Evolutionary conservation across 1,140 invertebrate genomes (phyloP).

Genomic region (Trissolcus basalis): DNA sequence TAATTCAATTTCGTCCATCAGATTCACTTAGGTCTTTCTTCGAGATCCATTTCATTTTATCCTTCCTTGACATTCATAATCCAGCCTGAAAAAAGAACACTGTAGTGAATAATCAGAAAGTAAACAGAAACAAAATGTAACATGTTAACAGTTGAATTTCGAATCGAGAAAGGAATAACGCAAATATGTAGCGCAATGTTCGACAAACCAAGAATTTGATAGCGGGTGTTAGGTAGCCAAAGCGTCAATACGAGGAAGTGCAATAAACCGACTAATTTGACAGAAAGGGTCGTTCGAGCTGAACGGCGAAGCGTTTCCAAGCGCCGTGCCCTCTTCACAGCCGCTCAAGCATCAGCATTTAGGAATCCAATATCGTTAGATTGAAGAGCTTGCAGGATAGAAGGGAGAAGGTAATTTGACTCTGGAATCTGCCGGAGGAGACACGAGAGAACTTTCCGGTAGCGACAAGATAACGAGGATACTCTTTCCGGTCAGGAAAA

Average conservation of each 20-base stretch:
- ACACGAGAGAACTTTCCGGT: conserved; percentile 48
- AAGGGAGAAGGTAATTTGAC: conserved; percentile 67
- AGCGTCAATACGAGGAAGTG: conserved; percentile 50
- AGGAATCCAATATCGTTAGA: conserved; percentile 69
- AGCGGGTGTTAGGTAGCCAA: conserved; percentile 26
- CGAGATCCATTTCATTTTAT: no score
- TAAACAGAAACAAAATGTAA: neutral
- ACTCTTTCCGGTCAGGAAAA: conserved; percentile 58
- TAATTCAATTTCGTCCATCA: no score
- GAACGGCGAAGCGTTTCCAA: conserved; percentile 46
- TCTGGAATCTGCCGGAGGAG: conserved; percentile 59
- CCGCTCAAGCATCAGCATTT: conserved; percentile 63
- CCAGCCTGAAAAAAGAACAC: no score
- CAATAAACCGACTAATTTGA: conserved; percentile 66
- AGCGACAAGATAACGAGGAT: conserved; percentile 59
- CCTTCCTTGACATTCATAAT: no score
- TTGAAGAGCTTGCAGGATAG: conserved; percentile 54
- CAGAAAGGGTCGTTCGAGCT: conserved; percentile 52
- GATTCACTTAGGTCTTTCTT: no score
- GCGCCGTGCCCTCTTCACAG: conserved; percentile 47
- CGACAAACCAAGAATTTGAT: conserved; percentile 40
- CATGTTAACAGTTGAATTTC: neutral
- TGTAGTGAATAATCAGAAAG: no score
- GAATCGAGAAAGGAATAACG: conserved; percentile 1
- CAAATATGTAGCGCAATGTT: conserved; percentile 25